Evolutionary conservation across 1,140 invertebrate species (phyloP).

Genomic region (Goniozus legneri): DNA sequence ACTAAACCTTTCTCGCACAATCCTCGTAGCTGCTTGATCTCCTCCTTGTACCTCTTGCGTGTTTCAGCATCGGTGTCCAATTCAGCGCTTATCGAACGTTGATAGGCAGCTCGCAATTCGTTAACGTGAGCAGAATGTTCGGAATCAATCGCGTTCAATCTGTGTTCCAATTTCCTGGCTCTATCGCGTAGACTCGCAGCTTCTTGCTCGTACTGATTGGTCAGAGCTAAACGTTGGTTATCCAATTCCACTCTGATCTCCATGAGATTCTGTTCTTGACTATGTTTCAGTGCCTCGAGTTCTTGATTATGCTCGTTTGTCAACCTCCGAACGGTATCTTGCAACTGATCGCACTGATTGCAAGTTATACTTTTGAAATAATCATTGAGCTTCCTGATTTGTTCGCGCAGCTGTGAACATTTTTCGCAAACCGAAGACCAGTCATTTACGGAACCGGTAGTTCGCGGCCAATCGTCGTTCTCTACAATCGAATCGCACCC

Average conservation of each 20-base stretch:
- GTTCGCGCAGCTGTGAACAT: slow-evolving; percentile 48
- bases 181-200: slow-evolving; percentile 55
- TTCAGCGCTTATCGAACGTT: slow-evolving; percentile 53
- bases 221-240: slow-evolving; percentile 48
- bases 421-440: slow-evolving; percentile 39
- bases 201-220: slow-evolving; percentile 51
- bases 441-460: slow-evolving; percentile 19
- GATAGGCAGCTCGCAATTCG: slow-evolving; percentile 68
- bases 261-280: slow-evolving; percentile 42
- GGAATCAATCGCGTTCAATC: slow-evolving; percentile 67
- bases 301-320: slow-evolving; percentile 43
- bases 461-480: slow-evolving; percentile 11
- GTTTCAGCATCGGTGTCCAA: slow-evolving; percentile 64
- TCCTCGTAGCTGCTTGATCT: slow-evolving; percentile 79
- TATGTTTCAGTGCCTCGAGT: slow-evolving; percentile 35
- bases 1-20: slow-evolving; percentile 82
- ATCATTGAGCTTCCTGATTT: slow-evolving; percentile 56
- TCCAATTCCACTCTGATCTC: slow-evolving; percentile 52
- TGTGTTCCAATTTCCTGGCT: slow-evolving; percentile 64
- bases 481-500: slow-evolving; percentile 10
- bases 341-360: slow-evolving; percentile 59
- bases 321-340: slow-evolving; percentile 45
- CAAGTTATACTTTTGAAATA: slow-evolving; percentile 57
- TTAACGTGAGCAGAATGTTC: slow-evolving; percentile 77
- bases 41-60: slow-evolving; percentile 74